phyloP scores from a whole-genome alignment of 2,888 invertebrate genomes.

The Hirtodrosophila duncani region DNA sequence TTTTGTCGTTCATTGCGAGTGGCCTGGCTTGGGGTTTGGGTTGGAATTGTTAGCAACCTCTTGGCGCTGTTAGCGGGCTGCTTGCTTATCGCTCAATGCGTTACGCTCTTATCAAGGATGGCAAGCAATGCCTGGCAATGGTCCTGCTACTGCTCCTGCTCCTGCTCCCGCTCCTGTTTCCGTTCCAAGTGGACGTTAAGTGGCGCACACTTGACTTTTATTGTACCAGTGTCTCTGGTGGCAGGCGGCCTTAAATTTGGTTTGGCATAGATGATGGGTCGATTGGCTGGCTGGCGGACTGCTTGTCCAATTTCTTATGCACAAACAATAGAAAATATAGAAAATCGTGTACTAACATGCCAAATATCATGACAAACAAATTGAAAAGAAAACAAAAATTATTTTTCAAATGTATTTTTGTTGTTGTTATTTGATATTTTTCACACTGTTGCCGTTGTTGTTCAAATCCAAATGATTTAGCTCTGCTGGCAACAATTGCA shows the following conservation, averaged over 20 bases:
- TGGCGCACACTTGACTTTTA: constrained; percentile 51
- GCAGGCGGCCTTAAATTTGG: constrained; percentile 5
- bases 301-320: constrained; percentile 21
- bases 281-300: neutral
- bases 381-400: no score
- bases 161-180: no score
- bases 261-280: no score
- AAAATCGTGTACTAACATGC: constrained; percentile 6
- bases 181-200: constrained; percentile 39
- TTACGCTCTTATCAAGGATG: constrained; percentile 38
- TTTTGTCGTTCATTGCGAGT: constrained; percentile 46
- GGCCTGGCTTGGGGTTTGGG: constrained; percentile 17
- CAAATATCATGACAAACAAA: constrained; percentile 30
- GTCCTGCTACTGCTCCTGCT: no score
- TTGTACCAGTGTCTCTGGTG: constrained; percentile 33
- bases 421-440: constrained; percentile 6
- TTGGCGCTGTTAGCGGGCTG: constrained; percentile 7
- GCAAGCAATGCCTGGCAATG: neutral
- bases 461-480: neutral
- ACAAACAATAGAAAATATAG: constrained; percentile 34
- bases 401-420: no score
- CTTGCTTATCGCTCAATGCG: constrained; percentile 26
- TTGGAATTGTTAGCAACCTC: neutral
- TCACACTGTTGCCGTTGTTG: constrained; percentile 1
- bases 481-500: constrained; percentile 5